Evolutionary conservation across 2,888 invertebrate species (phyloP).

Genomic region (Andrena chrysosceles): DNA sequence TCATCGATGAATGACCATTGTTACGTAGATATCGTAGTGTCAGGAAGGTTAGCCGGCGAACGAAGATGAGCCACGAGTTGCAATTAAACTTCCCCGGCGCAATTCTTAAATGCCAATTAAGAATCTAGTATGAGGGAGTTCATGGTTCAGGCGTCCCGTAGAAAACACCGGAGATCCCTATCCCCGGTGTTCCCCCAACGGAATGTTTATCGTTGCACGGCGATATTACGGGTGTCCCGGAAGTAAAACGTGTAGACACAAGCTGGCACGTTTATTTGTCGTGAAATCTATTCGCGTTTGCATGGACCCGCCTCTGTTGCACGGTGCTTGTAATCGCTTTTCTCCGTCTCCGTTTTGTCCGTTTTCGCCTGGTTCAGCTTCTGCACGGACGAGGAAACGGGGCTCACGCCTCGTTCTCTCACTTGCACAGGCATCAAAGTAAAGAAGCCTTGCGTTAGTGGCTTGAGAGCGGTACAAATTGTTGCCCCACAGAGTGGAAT

Average conservation of each 20-base stretch:
- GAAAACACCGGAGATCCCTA: conserved; percentile 31
- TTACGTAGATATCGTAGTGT: neutral
- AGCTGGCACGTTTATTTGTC: conserved; percentile 31
- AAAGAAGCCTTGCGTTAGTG: neutral
- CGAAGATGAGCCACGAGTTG: no score
- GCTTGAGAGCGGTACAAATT: neutral
- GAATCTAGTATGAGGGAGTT: conserved; percentile 8
- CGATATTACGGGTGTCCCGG: conserved; percentile 35
- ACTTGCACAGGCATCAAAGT: conserved; percentile 4
- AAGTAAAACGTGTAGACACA: conserved; percentile 21
- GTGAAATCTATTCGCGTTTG: conserved; percentile 41
- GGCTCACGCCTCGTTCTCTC: conserved; percentile 14
- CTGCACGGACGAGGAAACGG: conserved; percentile 25
- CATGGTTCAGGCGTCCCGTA: neutral
- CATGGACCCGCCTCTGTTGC: neutral
- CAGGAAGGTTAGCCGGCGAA: neutral
- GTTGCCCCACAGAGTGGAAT: neutral
- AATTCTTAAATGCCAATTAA: conserved; percentile 17
- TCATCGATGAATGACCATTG: neutral
- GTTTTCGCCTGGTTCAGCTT: conserved; percentile 4
- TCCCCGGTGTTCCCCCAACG: conserved; percentile 7
- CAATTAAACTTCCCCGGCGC: conserved; percentile 4
- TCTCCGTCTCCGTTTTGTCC: conserved; percentile 7
- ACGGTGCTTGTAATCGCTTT: conserved; percentile 13
- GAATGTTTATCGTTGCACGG: conserved; percentile 34